These are phyloP conservation scores for Chionoecetes opilio DNA, from an alignment of 1,140 invertebrate species.

Conservation along the genomic window DNA sequence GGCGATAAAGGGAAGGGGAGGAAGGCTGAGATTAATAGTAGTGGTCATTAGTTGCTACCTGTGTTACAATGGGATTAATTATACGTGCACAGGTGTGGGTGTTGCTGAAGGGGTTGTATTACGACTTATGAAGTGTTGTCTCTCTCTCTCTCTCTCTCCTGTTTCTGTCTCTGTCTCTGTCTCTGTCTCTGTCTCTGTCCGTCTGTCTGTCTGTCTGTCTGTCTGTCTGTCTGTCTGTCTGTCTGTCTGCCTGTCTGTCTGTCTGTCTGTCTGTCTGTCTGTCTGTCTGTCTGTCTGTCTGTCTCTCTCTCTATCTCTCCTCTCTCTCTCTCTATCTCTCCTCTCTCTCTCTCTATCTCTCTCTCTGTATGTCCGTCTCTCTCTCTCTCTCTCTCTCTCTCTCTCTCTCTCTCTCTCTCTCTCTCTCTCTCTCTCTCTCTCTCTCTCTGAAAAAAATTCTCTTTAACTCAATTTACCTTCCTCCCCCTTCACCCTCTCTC, in stretches of 20 bases:
- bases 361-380: not conserved
- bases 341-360: too few relatives aligned
- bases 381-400: not conserved
- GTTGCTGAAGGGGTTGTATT: not conserved
- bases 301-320: too few relatives aligned
- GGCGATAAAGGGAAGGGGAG: not conserved
- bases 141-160: not conserved
- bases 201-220: not conserved
- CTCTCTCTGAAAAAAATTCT: not conserved
- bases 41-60: not conserved
- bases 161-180: not conserved
- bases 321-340: too few relatives aligned
- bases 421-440: not conserved
- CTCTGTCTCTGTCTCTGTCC: not conserved
- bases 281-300: too few relatives aligned
- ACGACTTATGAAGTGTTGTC: not conserved
- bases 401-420: not conserved
- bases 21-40: not conserved
- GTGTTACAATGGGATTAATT: not conserved
- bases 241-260: too few relatives aligned
- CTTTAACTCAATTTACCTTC: not conserved
- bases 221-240: too few relatives aligned
- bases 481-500: not conserved
- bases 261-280: too few relatives aligned
- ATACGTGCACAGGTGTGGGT: not conserved